Conservation (phyloP, 2,888 invertebrate genomes). For the Sarcophaga rosellei region DNA sequence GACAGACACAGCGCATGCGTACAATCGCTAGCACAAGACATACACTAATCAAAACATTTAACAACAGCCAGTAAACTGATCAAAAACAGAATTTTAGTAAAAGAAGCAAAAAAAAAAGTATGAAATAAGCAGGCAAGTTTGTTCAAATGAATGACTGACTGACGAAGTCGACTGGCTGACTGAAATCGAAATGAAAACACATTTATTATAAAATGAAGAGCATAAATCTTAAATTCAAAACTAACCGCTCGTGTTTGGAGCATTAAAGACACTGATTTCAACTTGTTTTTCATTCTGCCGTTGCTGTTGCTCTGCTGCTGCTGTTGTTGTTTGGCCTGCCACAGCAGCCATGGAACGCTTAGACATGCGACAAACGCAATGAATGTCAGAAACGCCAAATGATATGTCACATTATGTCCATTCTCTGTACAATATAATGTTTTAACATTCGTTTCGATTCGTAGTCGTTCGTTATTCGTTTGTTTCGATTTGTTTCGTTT, state of each 20-base stretch:
- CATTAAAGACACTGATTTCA: slow-evolving; percentile 47
- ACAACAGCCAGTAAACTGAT: not conserved
- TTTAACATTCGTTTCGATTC: slow-evolving; percentile 44
- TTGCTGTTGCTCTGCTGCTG: not conserved
- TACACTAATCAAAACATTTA: slow-evolving; percentile 61
- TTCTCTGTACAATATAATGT: slow-evolving; percentile 52
- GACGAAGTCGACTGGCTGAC: slow-evolving; percentile 42
- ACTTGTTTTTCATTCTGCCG: slow-evolving; percentile 37
- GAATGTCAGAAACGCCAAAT: slow-evolving; percentile 69
- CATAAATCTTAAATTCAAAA: slow-evolving; percentile 65
- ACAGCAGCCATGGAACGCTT: slow-evolving; percentile 65
- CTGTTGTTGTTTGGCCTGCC: not conserved
- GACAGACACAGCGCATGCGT: too few relatives aligned
- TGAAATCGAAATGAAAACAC: slow-evolving; percentile 66
- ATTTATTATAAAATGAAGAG: slow-evolving; percentile 69
- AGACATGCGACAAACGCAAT: slow-evolving; percentile 78
- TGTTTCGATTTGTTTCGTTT: not conserved
- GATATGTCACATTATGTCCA: slow-evolving; percentile 69
- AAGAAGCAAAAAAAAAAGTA: slow-evolving; percentile 3
- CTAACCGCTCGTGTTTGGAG: slow-evolving; percentile 47
- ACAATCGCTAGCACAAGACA: slow-evolving; percentile 38
- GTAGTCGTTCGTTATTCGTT: not conserved
- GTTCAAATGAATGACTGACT: slow-evolving; percentile 55
- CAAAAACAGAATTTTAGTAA: not conserved
- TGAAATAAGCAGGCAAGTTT: slow-evolving; percentile 15